A percentile compares a stretch with the other conserved stretches of the same genome.
Evolutionary conservation across 2,888 invertebrate genomes (phyloP).

Genomic region (Elaeidobius kamerunicus): DNA sequence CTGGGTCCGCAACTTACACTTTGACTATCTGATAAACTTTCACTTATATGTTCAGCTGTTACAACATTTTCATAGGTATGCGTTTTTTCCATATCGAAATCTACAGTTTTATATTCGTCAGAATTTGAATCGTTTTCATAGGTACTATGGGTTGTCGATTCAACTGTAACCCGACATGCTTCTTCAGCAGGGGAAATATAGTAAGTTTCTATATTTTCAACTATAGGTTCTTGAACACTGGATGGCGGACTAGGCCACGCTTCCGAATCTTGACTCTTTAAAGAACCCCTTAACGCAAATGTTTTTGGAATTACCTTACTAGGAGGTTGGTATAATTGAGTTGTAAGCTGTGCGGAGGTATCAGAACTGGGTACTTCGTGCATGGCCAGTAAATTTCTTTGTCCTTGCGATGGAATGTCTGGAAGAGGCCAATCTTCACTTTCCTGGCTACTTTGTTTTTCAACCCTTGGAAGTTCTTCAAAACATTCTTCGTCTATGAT

Average conservation of each 20-base stretch:
- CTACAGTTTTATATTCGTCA: conserved; percentile 66
- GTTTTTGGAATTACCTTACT: conserved; percentile 47
- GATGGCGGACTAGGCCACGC: conserved; percentile 82
- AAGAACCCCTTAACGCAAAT: conserved; percentile 47
- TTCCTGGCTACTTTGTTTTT: conserved; percentile 60
- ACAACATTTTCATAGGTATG: conserved; percentile 49
- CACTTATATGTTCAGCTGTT: conserved; percentile 42
- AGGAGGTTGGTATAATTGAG: conserved; percentile 48
- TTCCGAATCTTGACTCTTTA: conserved; percentile 64
- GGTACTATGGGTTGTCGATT: conserved; percentile 62
- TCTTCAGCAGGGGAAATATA: conserved; percentile 77
- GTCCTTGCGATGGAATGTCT: conserved; percentile 57
- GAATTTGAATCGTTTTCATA: conserved; percentile 61
- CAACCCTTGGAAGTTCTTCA: conserved; percentile 40
- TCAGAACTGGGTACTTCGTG: conserved; percentile 49
- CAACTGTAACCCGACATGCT: conserved; percentile 72
- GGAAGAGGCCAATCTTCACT: conserved; percentile 76
- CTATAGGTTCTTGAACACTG: conserved; percentile 65
- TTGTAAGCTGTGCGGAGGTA: conserved; percentile 47
- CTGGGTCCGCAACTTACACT: conserved; percentile 48
- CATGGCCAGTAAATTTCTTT: conserved; percentile 45
- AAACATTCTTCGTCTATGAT: conserved; percentile 50
- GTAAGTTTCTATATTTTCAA: conserved; percentile 78
- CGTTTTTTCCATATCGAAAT: conserved; percentile 49
- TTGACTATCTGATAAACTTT: conserved; percentile 46